Percentiles rank a stretch among this genome's conserved stretches.
phyloP scores from a whole-genome alignment of 2,113 vertebrate species.

The Aegithalos caudatus region DNA sequence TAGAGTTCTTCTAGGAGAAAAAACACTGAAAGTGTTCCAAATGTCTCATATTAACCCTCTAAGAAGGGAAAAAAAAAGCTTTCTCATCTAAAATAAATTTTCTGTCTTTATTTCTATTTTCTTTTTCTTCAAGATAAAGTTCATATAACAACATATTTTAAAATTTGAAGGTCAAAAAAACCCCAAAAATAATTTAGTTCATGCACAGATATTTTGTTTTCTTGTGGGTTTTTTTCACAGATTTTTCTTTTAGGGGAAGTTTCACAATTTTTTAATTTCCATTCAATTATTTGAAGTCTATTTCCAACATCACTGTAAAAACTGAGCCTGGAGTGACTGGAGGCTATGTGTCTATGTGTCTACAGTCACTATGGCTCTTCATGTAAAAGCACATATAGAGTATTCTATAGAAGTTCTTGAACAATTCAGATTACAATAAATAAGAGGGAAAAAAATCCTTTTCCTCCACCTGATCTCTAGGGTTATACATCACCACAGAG shows the following conservation, averaged over 20 bases:
- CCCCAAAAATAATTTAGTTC: fast-evolving
- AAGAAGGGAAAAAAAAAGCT: background rate
- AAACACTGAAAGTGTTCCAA: background rate
- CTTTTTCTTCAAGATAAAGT: background rate
- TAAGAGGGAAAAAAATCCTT: background rate
- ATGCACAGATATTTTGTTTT: background rate
- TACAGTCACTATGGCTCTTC: background rate
- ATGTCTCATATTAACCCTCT: background rate
- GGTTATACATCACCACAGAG: background rate
- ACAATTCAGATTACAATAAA: background rate
- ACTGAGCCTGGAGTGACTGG: background rate
- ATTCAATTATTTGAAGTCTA: background rate
- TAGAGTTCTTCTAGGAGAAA: background rate
- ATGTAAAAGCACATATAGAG: background rate
- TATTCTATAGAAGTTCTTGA: background rate
- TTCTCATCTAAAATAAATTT: background rate
- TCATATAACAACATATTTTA: background rate
- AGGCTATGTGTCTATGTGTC: background rate
- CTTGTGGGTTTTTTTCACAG: fast-evolving
- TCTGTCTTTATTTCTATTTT: fast-evolving
- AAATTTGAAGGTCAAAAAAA: background rate
- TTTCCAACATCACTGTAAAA: background rate
- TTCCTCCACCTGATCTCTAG: background rate
- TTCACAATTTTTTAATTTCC: background rate
- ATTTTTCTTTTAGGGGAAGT: background rate